Evolutionary conservation across 1,140 invertebrate genomes (phyloP).

Genomic region (Leptoteleia sp.): DNA sequence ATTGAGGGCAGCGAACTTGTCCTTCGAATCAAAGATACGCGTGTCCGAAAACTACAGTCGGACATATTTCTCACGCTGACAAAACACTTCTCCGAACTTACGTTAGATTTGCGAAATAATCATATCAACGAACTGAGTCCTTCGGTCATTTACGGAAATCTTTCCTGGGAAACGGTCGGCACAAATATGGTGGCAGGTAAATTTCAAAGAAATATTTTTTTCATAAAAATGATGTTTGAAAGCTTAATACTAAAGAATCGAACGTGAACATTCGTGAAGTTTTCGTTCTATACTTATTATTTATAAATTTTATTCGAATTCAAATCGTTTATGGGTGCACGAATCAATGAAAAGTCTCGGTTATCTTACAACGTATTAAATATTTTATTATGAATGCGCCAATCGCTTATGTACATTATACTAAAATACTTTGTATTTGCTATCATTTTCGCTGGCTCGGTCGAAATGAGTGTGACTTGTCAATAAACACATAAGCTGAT

Average conservation of each 20-base stretch:
- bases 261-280: no score
- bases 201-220: neutral
- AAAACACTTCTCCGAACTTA: constrained; percentile 87
- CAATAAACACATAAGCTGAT: constrained; percentile 46
- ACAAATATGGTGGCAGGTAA: constrained; percentile 89
- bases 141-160: constrained; percentile 91
- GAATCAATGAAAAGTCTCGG: constrained; percentile 9
- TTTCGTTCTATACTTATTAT: no score
- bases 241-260: no score
- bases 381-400: constrained; percentile 63
- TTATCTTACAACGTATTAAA: constrained; percentile 59
- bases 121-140: constrained; percentile 89
- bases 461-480: constrained; percentile 45
- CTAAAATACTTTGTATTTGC: constrained; percentile 57
- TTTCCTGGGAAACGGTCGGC: constrained; percentile 91
- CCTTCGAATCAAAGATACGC: constrained; percentile 87
- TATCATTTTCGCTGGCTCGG: constrained; percentile 36
- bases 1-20: constrained; percentile 86
- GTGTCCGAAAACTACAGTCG: constrained; percentile 87
- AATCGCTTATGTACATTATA: constrained; percentile 64
- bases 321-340: no score
- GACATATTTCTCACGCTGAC: constrained; percentile 89
- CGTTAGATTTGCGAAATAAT: constrained; percentile 90
- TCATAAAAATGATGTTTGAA: neutral
- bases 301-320: no score